Base-by-base conservation (phyloP, 2,888 invertebrate genomes). In the Leptopilina myrica region DNA sequence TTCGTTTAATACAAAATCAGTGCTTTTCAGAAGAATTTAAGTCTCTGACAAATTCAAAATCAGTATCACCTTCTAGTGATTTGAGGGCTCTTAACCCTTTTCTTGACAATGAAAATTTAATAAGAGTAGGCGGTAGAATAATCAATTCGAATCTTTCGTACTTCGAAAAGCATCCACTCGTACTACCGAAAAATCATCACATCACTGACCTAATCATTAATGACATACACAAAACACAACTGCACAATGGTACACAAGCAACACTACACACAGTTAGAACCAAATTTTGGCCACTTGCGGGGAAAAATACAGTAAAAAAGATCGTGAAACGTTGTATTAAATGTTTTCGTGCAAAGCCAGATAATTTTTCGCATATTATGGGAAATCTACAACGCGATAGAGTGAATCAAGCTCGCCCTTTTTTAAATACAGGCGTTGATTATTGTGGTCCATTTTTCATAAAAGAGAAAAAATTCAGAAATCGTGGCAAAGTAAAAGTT, bases 11-110 rank as follows among this genome's bases (percentile, higher is more conserved):
- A 15, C 82, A 82, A 62, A 11, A 14, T 0, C 66, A 12, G 12
- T 62, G 40, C 14, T 80, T 82, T 49, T 20, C 7, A 2, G 53
- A 78, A 12, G 80, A 81, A 78, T 76, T 81, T 7, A 46, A 43
- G 12, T 49, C 49, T 11, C 8, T 53, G 0, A 3, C 77, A 20
- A 14, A n/a, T 5, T 8, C 12, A 14, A 14, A 20, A 40, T 7
- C 20, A 20, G 15, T 69, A 20, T 69, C 64, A 26, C 53, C 43
- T 43, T 64, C 56, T 15, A 77, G 43, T 53, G 26, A 62, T 26
- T n/a, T 81, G 2, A 8, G 20, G 0, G 8, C 76, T 12, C 40
- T 82, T 1, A 64, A 77, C 76, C 78, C 79, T 5, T 75, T 82
- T n/a, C 0, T 82, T 2, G 78, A 82, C 67, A 40, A 46, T 26